Percentiles rank a stretch among this genome's conserved stretches.
phyloP scores from a whole-genome alignment of 2,888 invertebrate genomes.

The Parthenolecanium corni region DNA sequence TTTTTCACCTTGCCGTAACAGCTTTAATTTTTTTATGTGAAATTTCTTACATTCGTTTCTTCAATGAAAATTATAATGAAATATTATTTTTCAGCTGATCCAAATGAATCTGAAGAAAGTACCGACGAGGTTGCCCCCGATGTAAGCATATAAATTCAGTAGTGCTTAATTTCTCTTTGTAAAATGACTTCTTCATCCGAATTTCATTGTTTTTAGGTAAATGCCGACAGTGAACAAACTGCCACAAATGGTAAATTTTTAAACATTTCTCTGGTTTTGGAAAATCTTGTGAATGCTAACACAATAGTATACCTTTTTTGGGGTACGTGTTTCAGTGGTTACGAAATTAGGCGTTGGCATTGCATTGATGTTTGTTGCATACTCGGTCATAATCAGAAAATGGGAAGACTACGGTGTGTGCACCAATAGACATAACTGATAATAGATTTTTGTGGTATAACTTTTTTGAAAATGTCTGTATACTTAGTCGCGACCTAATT shows the following conservation, averaged over 20 bases:
- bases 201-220: no score
- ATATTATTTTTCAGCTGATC: no score
- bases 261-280: neutral
- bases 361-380: slow-evolving; percentile 71
- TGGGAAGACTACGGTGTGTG: slow-evolving; percentile 57
- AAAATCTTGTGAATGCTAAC: neutral
- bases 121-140: no score
- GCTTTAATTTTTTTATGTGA: no score
- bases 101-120: no score
- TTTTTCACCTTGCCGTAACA: no score
- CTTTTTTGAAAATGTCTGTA: neutral
- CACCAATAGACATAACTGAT: slow-evolving; percentile 12
- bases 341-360: slow-evolving; percentile 76
- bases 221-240: neutral
- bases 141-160: no score
- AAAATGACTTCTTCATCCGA: no score
- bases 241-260: neutral
- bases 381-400: slow-evolving; percentile 71
- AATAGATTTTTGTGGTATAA: slow-evolving; percentile 9
- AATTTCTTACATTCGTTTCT: no score
- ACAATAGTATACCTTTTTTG: neutral
- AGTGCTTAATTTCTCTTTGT: no score
- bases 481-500: neutral
- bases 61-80: no score
- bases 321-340: slow-evolving; percentile 65